phyloP scores from a whole-genome alignment of 92 coral and sea anemone species.

The Scolanthus callimorphus region DNA sequence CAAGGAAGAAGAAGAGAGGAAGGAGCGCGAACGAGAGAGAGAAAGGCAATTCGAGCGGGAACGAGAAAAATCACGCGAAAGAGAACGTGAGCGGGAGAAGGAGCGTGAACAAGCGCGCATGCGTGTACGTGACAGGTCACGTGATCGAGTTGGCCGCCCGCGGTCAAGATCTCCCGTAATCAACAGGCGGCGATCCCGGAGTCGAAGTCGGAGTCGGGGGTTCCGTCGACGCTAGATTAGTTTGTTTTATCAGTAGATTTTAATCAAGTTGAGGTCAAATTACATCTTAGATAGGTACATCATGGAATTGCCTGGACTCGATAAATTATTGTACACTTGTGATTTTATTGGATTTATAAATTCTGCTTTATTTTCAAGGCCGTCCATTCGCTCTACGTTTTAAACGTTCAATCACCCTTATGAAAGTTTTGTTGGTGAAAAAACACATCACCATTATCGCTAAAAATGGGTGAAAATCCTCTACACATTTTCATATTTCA shows the following conservation, averaged over 20 bases:
- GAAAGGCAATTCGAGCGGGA: conserved; percentile 49
- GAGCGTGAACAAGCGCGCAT: conserved; percentile 44
- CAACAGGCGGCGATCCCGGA: conserved; percentile 24
- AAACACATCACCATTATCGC: too few relatives aligned
- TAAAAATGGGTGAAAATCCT: too few relatives aligned
- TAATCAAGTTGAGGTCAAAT: background rate
- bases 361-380: too few relatives aligned
- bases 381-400: too few relatives aligned
- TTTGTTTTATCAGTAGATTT: conserved; percentile 1
- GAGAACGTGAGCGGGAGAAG: conserved; percentile 32
- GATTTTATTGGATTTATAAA: too few relatives aligned
- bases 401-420: too few relatives aligned
- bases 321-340: too few relatives aligned
- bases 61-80: conserved; percentile 54
- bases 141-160: conserved; percentile 18
- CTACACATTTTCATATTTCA: too few relatives aligned
- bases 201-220: conserved; percentile 50
- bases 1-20: conserved; percentile 51
- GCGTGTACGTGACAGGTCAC: conserved; percentile 29
- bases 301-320: too few relatives aligned
- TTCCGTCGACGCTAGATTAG: conserved; percentile 42
- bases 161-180: conserved; percentile 60
- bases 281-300: too few relatives aligned
- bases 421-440: too few relatives aligned
- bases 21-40: conserved; percentile 39